These are phyloP conservation scores for Cryptocheilus praepositus DNA, from an alignment of 2,888 invertebrate genomes.

Conservation along the genomic window DNA sequence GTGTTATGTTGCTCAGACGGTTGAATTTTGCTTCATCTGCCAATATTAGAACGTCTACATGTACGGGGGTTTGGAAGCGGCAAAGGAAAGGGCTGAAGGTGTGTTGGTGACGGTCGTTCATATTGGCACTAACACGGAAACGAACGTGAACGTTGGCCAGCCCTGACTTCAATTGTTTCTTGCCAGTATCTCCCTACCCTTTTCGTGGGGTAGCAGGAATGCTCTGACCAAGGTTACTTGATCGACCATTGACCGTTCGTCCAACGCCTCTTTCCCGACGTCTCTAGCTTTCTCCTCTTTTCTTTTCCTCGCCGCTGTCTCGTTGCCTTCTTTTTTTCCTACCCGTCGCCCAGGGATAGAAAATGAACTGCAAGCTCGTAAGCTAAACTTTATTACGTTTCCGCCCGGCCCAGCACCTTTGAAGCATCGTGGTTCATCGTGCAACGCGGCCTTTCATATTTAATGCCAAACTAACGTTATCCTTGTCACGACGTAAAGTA, in stretches of 20 bases:
- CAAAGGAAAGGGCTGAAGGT: neutral
- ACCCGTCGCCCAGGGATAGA: neutral
- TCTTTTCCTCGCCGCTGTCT: neutral
- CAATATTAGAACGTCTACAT: neutral
- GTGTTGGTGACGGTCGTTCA: neutral
- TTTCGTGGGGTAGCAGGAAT: constrained; percentile 24
- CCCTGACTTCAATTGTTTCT: constrained; percentile 46
- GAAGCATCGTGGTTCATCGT: neutral
- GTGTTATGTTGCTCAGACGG: no score
- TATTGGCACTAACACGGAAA: constrained; percentile 27
- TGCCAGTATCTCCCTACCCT: constrained; percentile 15
- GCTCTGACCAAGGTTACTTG: constrained; percentile 42
- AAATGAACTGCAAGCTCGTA: constrained; percentile 16
- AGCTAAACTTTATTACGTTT: constrained; percentile 28
- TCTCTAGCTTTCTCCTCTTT: neutral
- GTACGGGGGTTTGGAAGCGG: constrained; percentile 1
- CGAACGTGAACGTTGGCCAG: constrained; percentile 15
- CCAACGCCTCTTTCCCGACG: constrained; percentile 10
- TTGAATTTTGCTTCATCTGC: no score
- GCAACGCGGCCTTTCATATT: no score
- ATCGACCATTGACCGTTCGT: constrained; percentile 28
- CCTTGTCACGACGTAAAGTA: no score
- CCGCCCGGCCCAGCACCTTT: constrained; percentile 10
- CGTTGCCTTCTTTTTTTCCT: neutral
- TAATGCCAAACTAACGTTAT: no score